Evolutionary conservation across 1,140 invertebrate genomes (phyloP).

Genomic region (Penaeus vannamei): DNA sequence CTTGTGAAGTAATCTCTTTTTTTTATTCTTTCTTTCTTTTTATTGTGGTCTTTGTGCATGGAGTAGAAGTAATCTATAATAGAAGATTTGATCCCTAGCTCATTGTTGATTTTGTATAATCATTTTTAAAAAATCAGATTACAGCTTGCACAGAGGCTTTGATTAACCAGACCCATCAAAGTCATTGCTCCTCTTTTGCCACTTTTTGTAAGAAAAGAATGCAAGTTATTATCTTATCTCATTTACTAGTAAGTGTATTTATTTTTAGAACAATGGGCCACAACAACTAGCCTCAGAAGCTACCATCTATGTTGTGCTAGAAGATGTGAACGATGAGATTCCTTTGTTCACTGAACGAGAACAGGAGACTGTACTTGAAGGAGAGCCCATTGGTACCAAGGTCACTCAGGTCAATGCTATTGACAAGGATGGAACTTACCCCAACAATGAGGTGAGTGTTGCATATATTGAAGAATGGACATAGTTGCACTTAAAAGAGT

Average conservation of each 20-base stretch:
- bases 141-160: too few relatives aligned
- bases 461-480: background rate
- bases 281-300: slow-evolving; percentile 95
- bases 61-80: background rate
- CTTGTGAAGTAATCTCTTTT: slow-evolving; percentile 29
- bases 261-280: slow-evolving; percentile 89
- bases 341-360: slow-evolving; percentile 94
- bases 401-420: slow-evolving; percentile 97
- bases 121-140: background rate
- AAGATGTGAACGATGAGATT: slow-evolving; percentile 98
- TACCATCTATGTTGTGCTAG: slow-evolving; percentile 92
- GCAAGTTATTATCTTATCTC: background rate
- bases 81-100: background rate
- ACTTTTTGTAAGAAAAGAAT: background rate
- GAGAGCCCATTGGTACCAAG: slow-evolving; percentile 92
- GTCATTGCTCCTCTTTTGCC: background rate
- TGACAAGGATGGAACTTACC: slow-evolving; percentile 95
- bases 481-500: too few relatives aligned
- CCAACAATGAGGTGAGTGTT: slow-evolving; percentile 88
- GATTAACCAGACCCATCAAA: too few relatives aligned
- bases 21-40: background rate
- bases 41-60: background rate
- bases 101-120: background rate
- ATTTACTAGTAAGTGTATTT: slow-evolving; percentile 39
- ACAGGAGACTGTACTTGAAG: slow-evolving; percentile 94